Percentiles rank a stretch among this genome's conserved stretches.
Evolutionary conservation across 2,888 invertebrate species (phyloP).

Genomic region (Drosophila trichaetosa): DNA sequence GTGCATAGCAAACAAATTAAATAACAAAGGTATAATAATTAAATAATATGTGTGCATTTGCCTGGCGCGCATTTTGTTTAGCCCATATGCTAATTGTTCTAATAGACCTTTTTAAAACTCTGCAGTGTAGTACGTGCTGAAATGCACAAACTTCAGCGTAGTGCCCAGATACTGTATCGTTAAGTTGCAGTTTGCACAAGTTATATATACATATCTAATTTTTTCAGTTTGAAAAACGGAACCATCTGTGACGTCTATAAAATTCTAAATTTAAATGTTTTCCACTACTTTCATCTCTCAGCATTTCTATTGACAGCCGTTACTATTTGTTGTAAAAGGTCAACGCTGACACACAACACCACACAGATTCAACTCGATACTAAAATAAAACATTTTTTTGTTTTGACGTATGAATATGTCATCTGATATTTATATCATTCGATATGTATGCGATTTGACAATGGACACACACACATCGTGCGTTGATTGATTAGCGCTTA

Average conservation of each 20-base stretch:
- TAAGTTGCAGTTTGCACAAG: conserved; percentile 22
- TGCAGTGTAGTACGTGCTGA: conserved; percentile 64
- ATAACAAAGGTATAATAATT: conserved; percentile 18
- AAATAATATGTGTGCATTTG: conserved; percentile 3
- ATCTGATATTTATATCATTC: conserved; percentile 36
- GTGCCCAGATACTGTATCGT: conserved; percentile 13
- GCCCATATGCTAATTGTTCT: conserved; percentile 31
- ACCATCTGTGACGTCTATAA: conserved; percentile 42
- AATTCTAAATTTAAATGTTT: conserved; percentile 52
- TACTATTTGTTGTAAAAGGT: conserved; percentile 52
- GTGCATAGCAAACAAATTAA: conserved; percentile 6
- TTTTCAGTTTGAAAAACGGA: conserved; percentile 33
- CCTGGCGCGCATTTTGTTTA: neutral
- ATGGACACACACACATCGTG: conserved; percentile 6
- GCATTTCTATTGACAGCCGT: conserved; percentile 19
- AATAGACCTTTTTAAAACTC: conserved; percentile 24
- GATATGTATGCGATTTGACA: conserved; percentile 25
- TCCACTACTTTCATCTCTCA: conserved; percentile 16
- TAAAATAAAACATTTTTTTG: conserved; percentile 15
- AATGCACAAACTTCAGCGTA: conserved; percentile 42
- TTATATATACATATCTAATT: conserved; percentile 16
- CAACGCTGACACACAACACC: conserved; percentile 72
- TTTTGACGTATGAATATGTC: conserved; percentile 32
- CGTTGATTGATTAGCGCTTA: conserved; percentile 26
- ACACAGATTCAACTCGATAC: conserved; percentile 10